Evolutionary conservation across 1,140 invertebrate species (phyloP), one percentile per base, ranked within the genome.

Genomic region (Halesus radiatus): DNA sequence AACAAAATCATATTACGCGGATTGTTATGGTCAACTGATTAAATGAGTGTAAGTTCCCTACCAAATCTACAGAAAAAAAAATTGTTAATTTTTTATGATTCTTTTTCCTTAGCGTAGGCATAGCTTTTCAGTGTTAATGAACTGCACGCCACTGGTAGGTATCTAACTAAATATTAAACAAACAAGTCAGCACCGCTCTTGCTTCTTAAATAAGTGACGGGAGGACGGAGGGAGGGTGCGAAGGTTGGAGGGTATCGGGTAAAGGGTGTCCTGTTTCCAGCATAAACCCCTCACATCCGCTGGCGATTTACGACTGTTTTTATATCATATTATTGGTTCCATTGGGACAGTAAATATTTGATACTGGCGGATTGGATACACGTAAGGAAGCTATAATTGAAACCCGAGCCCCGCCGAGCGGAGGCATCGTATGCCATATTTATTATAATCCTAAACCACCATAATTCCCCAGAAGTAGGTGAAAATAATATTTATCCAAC

Each of bases 261-360:
- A n/a, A 54, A 74, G 52, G 52, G 70, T 74, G 53, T 74, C 70
- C 6, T 26, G 23, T 74, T 54, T 74, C 66, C 50, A 54, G 20
- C 52, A 13, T 54, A 23, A 73, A 26, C 66, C 66, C 62, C 66
- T 70, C 66, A 10, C 52, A 18, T 23, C 54, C 53, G 56, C 54
- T 22, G n/a, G 20, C 54, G 66, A 77, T 80, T 82, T 82, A 80
- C 68, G 52, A 29, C 45, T 80, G 78, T 82, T 82, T 82, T 83
- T 83, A 83, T 80, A 70, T 83, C 78, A 83, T 83, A 70, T 83
- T 80, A 83, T 83, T 83, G 81, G 79, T 83, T 83, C 81, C 81
- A 83, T 70, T 23, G 81, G 81, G 81, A 83, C 58, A 78, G 81
- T 83, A 83, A 80, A 83, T 83, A 83, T 83, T 83, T 83, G 81